Evolutionary conservation across 2,888 invertebrate genomes (phyloP).

Genomic region (Atrina japonica): DNA sequence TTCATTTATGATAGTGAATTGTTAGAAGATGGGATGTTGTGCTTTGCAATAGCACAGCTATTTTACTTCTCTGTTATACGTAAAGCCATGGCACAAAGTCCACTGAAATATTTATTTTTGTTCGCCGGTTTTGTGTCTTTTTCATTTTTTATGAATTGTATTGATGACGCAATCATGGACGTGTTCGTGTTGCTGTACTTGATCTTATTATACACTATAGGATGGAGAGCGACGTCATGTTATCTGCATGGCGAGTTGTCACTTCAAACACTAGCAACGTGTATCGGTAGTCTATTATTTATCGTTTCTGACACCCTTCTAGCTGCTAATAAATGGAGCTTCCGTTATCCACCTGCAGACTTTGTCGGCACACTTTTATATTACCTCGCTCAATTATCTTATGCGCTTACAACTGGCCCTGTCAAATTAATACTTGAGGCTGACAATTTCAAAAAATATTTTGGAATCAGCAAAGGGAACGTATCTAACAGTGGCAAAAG

Average conservation of each 20-base stretch:
- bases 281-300: slow-evolving; percentile 60
- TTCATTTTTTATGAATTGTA: slow-evolving; percentile 48
- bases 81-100: slow-evolving; percentile 36
- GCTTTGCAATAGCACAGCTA: slow-evolving; percentile 63
- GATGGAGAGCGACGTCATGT: slow-evolving; percentile 60
- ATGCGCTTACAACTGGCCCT: slow-evolving; percentile 52
- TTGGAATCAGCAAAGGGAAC: too few species aligned
- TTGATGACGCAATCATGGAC: slow-evolving; percentile 52
- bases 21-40: slow-evolving; percentile 61
- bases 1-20: slow-evolving; percentile 61
- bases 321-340: slow-evolving; percentile 62
- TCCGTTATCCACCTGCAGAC: slow-evolving; percentile 50
- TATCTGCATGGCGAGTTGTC: slow-evolving; percentile 47
- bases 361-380: slow-evolving; percentile 60
- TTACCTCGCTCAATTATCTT: slow-evolving; percentile 61
- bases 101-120: slow-evolving; percentile 48
- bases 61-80: slow-evolving; percentile 54
- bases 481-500: too few species aligned
- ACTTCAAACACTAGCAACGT: slow-evolving; percentile 46
- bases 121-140: slow-evolving; percentile 47
- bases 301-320: slow-evolving; percentile 64
- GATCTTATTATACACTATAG: slow-evolving; percentile 57
- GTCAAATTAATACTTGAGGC: too few species aligned
- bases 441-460: too few species aligned
- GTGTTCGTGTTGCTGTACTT: slow-evolving; percentile 54